Conservation (phyloP, 2,797 vertebrate genomes). For the Chelon auratus region DNA sequence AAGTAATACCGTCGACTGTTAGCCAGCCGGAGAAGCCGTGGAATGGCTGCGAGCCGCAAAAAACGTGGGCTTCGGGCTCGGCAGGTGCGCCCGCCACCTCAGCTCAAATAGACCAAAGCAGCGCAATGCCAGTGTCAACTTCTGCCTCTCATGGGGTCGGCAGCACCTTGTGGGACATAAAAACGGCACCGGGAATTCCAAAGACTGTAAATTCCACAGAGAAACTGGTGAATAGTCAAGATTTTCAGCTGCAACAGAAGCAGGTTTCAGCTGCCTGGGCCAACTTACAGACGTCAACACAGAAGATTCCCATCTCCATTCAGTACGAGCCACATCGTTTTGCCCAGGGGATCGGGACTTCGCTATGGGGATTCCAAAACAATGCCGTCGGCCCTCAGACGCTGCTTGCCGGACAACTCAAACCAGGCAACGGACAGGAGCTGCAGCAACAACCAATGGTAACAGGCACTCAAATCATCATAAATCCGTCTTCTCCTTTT, state of each 20-base stretch:
- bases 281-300: conserved; percentile 59
- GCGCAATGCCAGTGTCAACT: conserved; percentile 62
- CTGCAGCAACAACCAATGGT: conserved; percentile 79
- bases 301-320: conserved; percentile 79
- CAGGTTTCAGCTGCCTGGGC: conserved; percentile 71
- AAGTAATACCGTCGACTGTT: conserved; percentile 64
- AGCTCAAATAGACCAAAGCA: conserved; percentile 75
- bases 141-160: conserved; percentile 63
- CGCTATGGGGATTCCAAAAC: conserved; percentile 83
- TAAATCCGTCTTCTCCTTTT: conserved; percentile 82
- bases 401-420: conserved; percentile 77
- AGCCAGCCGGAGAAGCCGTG: conserved; percentile 70
- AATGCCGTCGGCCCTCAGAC: conserved; percentile 73
- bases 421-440: conserved; percentile 75
- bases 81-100: conserved; percentile 61
- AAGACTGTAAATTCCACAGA: conserved; percentile 75
- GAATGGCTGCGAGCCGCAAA: conserved; percentile 73
- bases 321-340: conserved; percentile 78
- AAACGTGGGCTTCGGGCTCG: conserved; percentile 68
- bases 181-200: conserved; percentile 71
- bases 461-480: conserved; percentile 79
- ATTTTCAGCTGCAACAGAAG: conserved; percentile 77
- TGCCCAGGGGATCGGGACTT: conserved; percentile 71
- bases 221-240: conserved; percentile 70
- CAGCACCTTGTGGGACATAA: conserved; percentile 75